A percentile compares a stretch with the other conserved stretches of the same genome.
phyloP scores from a whole-genome alignment of 2,888 invertebrate species.

The Melitaea athalia region DNA sequence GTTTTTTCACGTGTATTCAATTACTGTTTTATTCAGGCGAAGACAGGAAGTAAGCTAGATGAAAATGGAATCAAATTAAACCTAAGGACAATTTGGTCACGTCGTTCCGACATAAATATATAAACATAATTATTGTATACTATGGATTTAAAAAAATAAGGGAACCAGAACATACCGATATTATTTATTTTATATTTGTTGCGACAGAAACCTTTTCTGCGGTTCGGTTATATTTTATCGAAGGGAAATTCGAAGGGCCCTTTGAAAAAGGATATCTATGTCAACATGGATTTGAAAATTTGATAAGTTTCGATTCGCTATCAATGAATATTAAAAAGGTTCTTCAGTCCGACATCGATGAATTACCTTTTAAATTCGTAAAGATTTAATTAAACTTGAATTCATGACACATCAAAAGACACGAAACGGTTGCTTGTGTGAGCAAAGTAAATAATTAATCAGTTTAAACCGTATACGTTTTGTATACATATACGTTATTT shows the following conservation, averaged over 20 bases:
- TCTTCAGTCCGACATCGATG: conserved; percentile 18
- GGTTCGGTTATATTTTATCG: conserved; percentile 11
- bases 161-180: background rate
- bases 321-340: conserved; percentile 20
- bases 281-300: conserved; percentile 18
- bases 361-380: conserved; percentile 14
- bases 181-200: conserved; percentile 4
- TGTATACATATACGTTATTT: no score
- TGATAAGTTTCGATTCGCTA: conserved; percentile 26
- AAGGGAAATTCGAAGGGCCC: conserved; percentile 15
- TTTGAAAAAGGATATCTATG: conserved; percentile 24
- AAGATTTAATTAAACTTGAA: background rate
- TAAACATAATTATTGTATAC: background rate
- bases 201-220: conserved; percentile 3
- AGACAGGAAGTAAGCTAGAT: background rate
- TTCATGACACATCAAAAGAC: background rate
- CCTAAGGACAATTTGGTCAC: background rate
- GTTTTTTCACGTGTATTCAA: no score
- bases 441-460: no score
- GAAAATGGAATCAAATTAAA: background rate
- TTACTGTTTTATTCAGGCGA: background rate
- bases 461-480: no score
- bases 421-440: background rate
- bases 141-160: background rate
- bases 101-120: background rate